Evolutionary conservation across 2,888 invertebrate species (phyloP), one percentile per base, ranked within the genome.

Genomic region (Drosophila imparisetae): DNA sequence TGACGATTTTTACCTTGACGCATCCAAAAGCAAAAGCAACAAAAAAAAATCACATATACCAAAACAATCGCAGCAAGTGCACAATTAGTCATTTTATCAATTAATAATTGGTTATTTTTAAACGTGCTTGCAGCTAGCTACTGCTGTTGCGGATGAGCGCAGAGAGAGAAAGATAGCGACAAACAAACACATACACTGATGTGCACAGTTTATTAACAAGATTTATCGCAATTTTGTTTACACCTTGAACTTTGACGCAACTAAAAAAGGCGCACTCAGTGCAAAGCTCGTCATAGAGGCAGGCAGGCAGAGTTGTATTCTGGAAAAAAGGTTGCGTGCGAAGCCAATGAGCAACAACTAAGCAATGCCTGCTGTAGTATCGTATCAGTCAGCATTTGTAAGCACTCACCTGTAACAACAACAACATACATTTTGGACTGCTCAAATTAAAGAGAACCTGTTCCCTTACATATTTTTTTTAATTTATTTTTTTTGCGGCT

Each of bases 91-190:
- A 84, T 82, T 84, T 74, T 74, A 68, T 84, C 78, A 84, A 84
- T 84, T 84, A 86, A 80, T 84, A 84, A 86, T 76, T 82, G 63
- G 86, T 86, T 84, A 84, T 84, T 86, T 84, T 80, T 86, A 84
- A 86, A 75, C 70, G 42, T 79, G 34, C 53, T 64, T 50, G 59
- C 15, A 29, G 38, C 59, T 36, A 11, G 48, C 49, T 57, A 52
- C 27, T 60, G 29, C 57, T 53, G 54, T 50, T 30, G n/a, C 45
- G 21, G 80, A 75, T 84, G 81, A 82, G 80, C 75, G 84, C 82
- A 82, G 75, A 65, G 40, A 50, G 42, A 34, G 24, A 36, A 2
- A 15, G 42, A 29, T 6, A 11, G 24, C 24, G 15, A 10, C 30
- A 42, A 21, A 42, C 18, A 38, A 15, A 64, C 53, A 49, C 50